These are phyloP conservation scores for Cygnus olor DNA, from an alignment of 2,797 vertebrate species.

Conservation along the genomic window DNA sequence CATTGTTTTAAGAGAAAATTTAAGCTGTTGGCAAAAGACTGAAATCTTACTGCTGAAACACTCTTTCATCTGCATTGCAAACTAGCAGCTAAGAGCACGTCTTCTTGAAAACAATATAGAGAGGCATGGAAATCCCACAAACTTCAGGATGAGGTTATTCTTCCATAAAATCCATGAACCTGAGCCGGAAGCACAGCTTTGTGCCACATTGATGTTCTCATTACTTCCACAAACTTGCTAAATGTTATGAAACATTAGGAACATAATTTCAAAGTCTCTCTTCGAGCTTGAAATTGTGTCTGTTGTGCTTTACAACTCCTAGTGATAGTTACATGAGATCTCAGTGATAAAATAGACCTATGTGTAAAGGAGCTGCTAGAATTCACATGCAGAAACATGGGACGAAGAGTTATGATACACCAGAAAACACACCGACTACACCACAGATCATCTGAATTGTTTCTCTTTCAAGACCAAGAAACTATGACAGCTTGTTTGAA, in stretches of 20 bases:
- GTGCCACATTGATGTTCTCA: not conserved
- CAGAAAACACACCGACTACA: not conserved
- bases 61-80: conserved; percentile 33
- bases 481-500: not conserved
- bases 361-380: not conserved
- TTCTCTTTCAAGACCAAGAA: not conserved
- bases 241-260: not conserved
- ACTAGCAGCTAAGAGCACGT: conserved; percentile 30
- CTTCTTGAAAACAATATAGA: not conserved
- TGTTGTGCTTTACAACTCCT: not conserved
- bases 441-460: not conserved
- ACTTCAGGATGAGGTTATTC: not conserved
- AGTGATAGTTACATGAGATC: not conserved
- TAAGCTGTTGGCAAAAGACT: conserved; percentile 18
- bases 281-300: not conserved
- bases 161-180: conserved; percentile 40
- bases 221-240: not conserved
- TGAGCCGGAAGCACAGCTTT: not conserved
- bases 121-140: not conserved
- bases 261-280: not conserved
- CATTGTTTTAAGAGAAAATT: conserved; percentile 32
- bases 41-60: not conserved
- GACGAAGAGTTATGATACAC: not conserved
- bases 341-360: not conserved
- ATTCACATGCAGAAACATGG: not conserved